phyloP scores from a whole-genome alignment of 2,888 invertebrate genomes.

The Melipona beecheii region DNA sequence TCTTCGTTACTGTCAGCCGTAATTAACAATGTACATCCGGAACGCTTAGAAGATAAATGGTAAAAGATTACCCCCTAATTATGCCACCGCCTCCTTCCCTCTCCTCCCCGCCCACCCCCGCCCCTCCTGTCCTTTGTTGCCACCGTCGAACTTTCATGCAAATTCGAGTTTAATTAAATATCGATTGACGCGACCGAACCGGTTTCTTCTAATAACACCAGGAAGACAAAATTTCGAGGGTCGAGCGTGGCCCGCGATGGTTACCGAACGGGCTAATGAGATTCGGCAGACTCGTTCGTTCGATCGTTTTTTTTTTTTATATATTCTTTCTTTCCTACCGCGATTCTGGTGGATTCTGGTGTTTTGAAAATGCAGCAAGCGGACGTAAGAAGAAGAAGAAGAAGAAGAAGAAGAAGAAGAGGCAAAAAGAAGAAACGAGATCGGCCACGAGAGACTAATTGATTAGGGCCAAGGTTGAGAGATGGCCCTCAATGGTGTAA shows the following conservation, averaged over 20 bases:
- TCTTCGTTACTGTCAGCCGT: slow-evolving; percentile 61
- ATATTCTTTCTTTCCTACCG: too few species aligned
- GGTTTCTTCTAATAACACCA: slow-evolving; percentile 43
- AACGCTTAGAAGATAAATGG: slow-evolving; percentile 67
- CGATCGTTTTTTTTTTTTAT: slow-evolving; percentile 3
- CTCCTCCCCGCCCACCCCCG: not conserved
- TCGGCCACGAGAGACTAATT: slow-evolving; percentile 56
- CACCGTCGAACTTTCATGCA: slow-evolving; percentile 40
- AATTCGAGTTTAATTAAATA: slow-evolving; percentile 62
- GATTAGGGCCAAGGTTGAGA: slow-evolving; percentile 56
- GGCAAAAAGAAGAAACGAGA: not conserved
- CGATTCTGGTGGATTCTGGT: not conserved
- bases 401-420: not conserved
- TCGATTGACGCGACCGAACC: slow-evolving; percentile 50
- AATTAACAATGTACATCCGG: slow-evolving; percentile 67
- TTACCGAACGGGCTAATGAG: slow-evolving; percentile 41
- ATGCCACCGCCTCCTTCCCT: slow-evolving; percentile 26
- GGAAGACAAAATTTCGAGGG: slow-evolving; percentile 21
- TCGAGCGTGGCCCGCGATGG: not conserved
- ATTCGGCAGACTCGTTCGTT: slow-evolving; percentile 10
- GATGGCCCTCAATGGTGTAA: slow-evolving; percentile 51
- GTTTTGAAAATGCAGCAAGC: slow-evolving; percentile 39
- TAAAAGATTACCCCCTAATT: slow-evolving; percentile 63
- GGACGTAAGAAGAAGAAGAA: not conserved
- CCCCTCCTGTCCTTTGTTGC: not conserved